phyloP scores from a whole-genome alignment of 2,797 vertebrate species.

The Tauraco hartlaubi region DNA sequence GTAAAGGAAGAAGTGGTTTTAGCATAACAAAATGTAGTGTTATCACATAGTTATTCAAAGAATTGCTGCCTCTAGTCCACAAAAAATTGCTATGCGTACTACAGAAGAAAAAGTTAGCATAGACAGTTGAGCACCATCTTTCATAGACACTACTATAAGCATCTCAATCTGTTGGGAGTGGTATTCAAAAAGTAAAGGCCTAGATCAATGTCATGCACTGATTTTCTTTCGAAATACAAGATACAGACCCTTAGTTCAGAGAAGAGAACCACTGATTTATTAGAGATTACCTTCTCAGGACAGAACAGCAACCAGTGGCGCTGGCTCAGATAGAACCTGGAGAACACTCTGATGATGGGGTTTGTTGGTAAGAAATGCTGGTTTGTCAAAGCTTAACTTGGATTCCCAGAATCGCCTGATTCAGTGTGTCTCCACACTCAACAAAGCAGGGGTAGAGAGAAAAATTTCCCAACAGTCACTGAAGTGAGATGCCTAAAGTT shows the following conservation, averaged over 20 bases:
- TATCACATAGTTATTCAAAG: background rate
- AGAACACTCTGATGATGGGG: background rate
- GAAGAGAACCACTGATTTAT: background rate
- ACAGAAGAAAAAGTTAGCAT: background rate
- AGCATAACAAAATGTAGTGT: background rate
- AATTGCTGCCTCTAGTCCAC: background rate
- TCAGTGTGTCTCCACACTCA: background rate
- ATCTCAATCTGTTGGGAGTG: background rate
- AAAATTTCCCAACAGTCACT: background rate
- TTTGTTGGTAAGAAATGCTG: background rate
- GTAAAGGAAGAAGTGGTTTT: background rate
- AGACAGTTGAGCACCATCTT: background rate
- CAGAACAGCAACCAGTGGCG: fast-evolving
- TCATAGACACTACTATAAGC: background rate
- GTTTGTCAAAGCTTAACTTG: background rate
- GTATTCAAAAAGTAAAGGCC: background rate
- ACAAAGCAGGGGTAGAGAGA: background rate
- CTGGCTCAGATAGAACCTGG: background rate
- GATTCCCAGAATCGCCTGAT: background rate
- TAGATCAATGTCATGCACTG: background rate
- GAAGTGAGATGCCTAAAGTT: background rate
- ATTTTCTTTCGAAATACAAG: background rate
- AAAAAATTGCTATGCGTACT: background rate
- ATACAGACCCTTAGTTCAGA: background rate
- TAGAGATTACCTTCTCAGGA: background rate